These are phyloP conservation scores for Drosophila tsacasi DNA, from an alignment of 1,140 invertebrate species.

Conservation along the genomic window DNA sequence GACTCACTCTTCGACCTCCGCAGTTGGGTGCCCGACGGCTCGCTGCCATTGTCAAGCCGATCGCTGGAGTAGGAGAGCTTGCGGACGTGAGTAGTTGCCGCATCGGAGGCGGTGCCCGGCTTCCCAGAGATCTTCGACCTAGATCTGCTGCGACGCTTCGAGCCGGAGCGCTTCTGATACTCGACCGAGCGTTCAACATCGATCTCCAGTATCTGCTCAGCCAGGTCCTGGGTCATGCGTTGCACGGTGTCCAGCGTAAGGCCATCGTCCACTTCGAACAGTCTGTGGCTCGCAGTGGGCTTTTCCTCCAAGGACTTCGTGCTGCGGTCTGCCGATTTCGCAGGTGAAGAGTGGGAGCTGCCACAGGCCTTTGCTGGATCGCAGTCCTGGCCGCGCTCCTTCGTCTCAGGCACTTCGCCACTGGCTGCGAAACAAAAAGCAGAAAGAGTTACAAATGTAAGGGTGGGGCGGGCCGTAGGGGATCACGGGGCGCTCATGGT, in stretches of 20 bases:
- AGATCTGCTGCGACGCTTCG: slow-evolving; percentile 55
- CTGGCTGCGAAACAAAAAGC: slow-evolving; percentile 61
- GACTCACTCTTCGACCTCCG: slow-evolving; percentile 45
- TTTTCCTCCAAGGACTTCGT: slow-evolving; percentile 16
- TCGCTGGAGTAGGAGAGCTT: slow-evolving; percentile 70
- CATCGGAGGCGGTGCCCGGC: not conserved
- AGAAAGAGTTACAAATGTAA: slow-evolving; percentile 57
- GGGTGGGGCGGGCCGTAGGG: not conserved
- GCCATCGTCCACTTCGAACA: slow-evolving; percentile 36
- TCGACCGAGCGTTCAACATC: slow-evolving; percentile 61
- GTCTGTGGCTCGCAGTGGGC: slow-evolving; percentile 5
- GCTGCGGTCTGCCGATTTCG: not conserved
- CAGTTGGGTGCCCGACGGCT: not conserved
- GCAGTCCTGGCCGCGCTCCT: not conserved
- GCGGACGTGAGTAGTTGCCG: slow-evolving; percentile 43
- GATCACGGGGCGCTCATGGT: slow-evolving; percentile 14
- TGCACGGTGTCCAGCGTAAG: slow-evolving; percentile 58
- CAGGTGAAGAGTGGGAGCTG: slow-evolving; percentile 10
- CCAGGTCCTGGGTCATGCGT: slow-evolving; percentile 54
- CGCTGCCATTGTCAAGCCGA: slow-evolving; percentile 27
- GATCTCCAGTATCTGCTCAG: slow-evolving; percentile 61
- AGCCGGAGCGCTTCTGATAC: slow-evolving; percentile 62
- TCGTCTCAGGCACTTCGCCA: slow-evolving; percentile 16
- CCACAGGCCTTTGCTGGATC: not conserved
- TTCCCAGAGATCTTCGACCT: slow-evolving; percentile 32